Percentiles rank a stretch among this genome's conserved stretches.
Conservation (phyloP, 1,140 invertebrate species). For the Drosophila ficusphila region DNA sequence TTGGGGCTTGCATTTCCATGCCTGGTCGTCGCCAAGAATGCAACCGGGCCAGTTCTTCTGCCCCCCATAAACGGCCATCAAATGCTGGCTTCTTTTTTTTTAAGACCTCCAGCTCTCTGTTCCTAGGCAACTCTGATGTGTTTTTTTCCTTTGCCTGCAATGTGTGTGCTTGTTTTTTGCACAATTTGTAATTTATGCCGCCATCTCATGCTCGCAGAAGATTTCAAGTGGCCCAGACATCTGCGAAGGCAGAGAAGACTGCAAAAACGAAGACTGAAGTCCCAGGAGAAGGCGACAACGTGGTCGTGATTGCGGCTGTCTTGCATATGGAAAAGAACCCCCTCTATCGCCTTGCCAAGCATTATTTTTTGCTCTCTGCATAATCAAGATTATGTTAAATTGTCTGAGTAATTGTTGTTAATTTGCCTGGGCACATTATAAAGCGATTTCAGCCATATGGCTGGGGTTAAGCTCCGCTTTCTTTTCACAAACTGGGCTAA, state of each 20-base stretch:
- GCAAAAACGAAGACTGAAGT: not conserved
- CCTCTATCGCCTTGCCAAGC: slow-evolving; percentile 26
- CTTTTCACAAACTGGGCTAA: slow-evolving; percentile 63
- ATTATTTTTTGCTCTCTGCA: slow-evolving; percentile 49
- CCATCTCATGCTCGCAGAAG: slow-evolving; percentile 47
- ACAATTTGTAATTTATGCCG: slow-evolving; percentile 77
- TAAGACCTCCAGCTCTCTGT: slow-evolving; percentile 7
- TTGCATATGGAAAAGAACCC: slow-evolving; percentile 44
- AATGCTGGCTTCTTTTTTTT: slow-evolving; percentile 64
- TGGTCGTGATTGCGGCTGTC: slow-evolving; percentile 47
- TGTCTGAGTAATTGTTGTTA: slow-evolving; percentile 81
- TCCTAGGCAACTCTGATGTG: slow-evolving; percentile 42
- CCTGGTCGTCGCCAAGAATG: slow-evolving; percentile 65
- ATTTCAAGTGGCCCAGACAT: slow-evolving; percentile 64
- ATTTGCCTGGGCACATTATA: slow-evolving; percentile 75
- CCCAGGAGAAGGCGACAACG: slow-evolving; percentile 32
- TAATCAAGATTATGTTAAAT: slow-evolving; percentile 83
- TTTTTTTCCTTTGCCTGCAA: slow-evolving; percentile 26
- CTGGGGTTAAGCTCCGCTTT: slow-evolving; percentile 74
- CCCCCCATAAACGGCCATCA: slow-evolving; percentile 68
- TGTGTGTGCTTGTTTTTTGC: slow-evolving; percentile 52
- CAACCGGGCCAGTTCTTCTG: slow-evolving; percentile 59
- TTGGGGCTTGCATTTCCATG: slow-evolving; percentile 41
- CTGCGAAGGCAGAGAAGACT: slow-evolving; percentile 37
- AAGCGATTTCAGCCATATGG: slow-evolving; percentile 69